Evolutionary conservation across 2,888 invertebrate species (phyloP).

Genomic region (Leptopilina syphax): DNA sequence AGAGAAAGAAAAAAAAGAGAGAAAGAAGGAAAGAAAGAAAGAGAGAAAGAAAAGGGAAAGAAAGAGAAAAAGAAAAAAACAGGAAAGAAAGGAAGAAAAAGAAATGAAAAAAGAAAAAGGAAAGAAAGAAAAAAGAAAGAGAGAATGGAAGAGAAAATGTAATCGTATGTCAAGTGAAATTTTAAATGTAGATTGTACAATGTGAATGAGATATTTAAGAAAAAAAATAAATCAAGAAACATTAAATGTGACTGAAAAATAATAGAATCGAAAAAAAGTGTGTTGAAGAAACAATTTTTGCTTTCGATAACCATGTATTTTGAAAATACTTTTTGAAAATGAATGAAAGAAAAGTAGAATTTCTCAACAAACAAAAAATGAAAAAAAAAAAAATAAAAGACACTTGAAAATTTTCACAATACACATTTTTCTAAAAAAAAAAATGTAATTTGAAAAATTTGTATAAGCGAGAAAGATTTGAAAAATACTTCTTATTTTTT

Average conservation of each 20-base stretch:
- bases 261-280: no score
- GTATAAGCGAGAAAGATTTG: background rate
- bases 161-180: slow-evolving; percentile 33
- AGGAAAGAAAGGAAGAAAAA: background rate
- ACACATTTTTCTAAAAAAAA: slow-evolving; percentile 18
- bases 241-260: slow-evolving; percentile 3
- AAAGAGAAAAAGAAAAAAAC: slow-evolving; percentile 20
- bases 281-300: no score
- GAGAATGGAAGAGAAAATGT: slow-evolving; percentile 34
- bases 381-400: background rate
- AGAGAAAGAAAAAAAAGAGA: slow-evolving; percentile 38
- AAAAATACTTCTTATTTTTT: slow-evolving; percentile 1
- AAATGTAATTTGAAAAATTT: slow-evolving; percentile 9
- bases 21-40: no score
- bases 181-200: slow-evolving; percentile 43
- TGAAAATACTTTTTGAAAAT: no score
- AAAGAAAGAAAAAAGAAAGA: slow-evolving; percentile 38
- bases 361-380: background rate
- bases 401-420: background rate
- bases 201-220: slow-evolving; percentile 41
- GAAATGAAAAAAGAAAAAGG: no score
- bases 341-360: no score
- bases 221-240: slow-evolving; percentile 22
- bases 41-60: background rate
- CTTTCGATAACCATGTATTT: no score